phyloP scores from a whole-genome alignment of 2,113 vertebrate genomes.

The Anarhynchus alexandrinus region DNA sequence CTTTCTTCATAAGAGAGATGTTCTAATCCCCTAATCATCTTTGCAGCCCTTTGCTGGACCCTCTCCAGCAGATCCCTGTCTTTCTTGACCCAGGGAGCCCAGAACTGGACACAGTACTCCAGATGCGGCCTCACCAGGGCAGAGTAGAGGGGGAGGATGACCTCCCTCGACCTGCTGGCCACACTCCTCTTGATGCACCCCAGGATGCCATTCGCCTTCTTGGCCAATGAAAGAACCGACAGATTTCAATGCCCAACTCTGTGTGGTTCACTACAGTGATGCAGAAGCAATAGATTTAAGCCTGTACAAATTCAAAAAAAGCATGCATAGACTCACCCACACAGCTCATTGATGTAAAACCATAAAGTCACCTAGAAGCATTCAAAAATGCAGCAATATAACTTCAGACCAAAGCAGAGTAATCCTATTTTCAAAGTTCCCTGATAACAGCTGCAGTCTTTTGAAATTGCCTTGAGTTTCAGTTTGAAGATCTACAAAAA shows the following conservation, averaged over 20 bases:
- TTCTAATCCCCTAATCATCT: too few relatives aligned
- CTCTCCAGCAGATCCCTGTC: too few relatives aligned
- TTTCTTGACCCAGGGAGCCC: too few relatives aligned
- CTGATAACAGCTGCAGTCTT: constrained; percentile 50
- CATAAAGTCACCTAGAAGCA: constrained; percentile 16
- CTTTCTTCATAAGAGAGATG: too few relatives aligned
- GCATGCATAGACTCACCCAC: not conserved
- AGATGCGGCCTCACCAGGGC: too few relatives aligned
- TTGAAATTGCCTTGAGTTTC: constrained; percentile 52
- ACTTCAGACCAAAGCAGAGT: constrained; percentile 50
- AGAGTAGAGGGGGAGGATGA: too few relatives aligned
- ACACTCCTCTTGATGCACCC: too few relatives aligned
- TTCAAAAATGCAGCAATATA: not conserved
- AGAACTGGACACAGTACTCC: too few relatives aligned
- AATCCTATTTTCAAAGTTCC: constrained; percentile 59
- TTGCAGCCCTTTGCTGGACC: too few relatives aligned
- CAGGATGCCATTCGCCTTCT: too few relatives aligned
- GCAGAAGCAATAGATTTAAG: not conserved
- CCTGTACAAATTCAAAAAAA: not conserved
- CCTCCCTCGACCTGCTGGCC: too few relatives aligned
- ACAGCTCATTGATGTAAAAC: not conserved
- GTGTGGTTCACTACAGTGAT: not conserved
- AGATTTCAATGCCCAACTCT: not conserved
- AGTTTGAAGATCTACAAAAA: constrained; percentile 61
- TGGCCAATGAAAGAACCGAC: not conserved